phyloP scores from a whole-genome alignment of 2,113 vertebrate genomes.

The Alethe diademata region DNA sequence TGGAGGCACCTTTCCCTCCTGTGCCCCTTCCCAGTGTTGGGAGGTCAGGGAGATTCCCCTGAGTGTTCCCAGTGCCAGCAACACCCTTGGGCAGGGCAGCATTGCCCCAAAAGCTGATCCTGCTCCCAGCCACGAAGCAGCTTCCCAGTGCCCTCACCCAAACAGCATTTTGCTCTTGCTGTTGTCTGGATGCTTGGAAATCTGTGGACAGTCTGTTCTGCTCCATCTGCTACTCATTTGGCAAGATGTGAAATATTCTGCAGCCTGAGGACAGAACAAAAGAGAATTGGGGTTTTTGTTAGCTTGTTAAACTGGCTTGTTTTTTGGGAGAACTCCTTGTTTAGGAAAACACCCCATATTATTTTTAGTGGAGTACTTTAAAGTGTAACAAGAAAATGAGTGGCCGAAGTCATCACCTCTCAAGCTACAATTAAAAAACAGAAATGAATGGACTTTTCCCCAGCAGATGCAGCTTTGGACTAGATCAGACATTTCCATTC shows the following conservation, averaged over 20 bases:
- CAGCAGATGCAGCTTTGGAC: neutral
- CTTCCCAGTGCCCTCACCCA: neutral
- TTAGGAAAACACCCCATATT: neutral
- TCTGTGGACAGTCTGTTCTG: neutral
- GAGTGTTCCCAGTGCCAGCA: neutral
- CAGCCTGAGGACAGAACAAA: neutral
- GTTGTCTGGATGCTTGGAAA: neutral
- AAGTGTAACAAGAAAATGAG: neutral
- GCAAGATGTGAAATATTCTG: neutral
- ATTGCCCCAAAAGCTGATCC: neutral
- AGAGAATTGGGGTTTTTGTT: neutral
- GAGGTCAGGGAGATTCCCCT: neutral
- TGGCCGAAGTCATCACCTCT: neutral
- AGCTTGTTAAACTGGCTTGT: neutral
- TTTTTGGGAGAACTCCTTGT: neutral
- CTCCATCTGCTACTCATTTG: constrained; percentile 40
- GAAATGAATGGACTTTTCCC: neutral
- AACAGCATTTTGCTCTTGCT: neutral
- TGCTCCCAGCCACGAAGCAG: neutral
- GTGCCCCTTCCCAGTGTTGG: neutral
- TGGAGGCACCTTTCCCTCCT: neutral
- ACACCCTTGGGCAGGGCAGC: neutral
- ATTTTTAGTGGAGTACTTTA: neutral
- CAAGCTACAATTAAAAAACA: neutral
- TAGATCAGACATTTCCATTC: neutral